A percentile compares a stretch with the other conserved stretches of the same genome.
phyloP scores from a whole-genome alignment of 2,888 invertebrate species.

The Caenorhabditis afra region DNA sequence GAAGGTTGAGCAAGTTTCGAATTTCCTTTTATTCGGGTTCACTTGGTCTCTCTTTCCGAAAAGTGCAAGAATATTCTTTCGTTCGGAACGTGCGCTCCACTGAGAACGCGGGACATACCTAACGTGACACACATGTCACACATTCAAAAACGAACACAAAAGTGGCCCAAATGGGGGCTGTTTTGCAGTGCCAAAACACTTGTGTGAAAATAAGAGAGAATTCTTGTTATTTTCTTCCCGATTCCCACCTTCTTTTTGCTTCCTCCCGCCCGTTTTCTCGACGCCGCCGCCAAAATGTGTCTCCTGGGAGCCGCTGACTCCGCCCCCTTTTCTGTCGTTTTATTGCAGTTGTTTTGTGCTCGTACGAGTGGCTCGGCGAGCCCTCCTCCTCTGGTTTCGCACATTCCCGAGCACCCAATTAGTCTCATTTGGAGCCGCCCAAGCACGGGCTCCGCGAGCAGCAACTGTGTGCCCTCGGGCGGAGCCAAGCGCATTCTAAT shows the following conservation, averaged over 20 bases:
- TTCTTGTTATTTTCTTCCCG: constrained; percentile 2
- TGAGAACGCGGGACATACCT: neutral
- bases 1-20: constrained; percentile 21
- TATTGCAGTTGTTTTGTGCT: constrained; percentile 40
- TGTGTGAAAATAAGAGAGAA: neutral
- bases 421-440: neutral
- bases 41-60: neutral
- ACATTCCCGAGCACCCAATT: constrained; percentile 32
- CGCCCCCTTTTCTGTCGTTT: constrained; percentile 14
- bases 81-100: too few relatives aligned
- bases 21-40: constrained; percentile 30
- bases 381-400: constrained; percentile 23
- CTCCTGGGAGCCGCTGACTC: too few relatives aligned
- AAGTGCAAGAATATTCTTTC: neutral
- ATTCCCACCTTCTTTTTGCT: constrained; percentile 3
- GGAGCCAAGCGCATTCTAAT: constrained; percentile 35
- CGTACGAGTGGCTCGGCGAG: constrained; percentile 3
- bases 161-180: too few relatives aligned
- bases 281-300: too few relatives aligned
- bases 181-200: neutral
- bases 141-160: too few relatives aligned
- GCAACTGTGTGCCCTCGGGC: neutral
- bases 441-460: neutral
- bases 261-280: neutral
- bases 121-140: too few relatives aligned